Evolutionary conservation across 2,797 vertebrate species (phyloP).

Genomic region (Phaenicophaeus curvirostris): DNA sequence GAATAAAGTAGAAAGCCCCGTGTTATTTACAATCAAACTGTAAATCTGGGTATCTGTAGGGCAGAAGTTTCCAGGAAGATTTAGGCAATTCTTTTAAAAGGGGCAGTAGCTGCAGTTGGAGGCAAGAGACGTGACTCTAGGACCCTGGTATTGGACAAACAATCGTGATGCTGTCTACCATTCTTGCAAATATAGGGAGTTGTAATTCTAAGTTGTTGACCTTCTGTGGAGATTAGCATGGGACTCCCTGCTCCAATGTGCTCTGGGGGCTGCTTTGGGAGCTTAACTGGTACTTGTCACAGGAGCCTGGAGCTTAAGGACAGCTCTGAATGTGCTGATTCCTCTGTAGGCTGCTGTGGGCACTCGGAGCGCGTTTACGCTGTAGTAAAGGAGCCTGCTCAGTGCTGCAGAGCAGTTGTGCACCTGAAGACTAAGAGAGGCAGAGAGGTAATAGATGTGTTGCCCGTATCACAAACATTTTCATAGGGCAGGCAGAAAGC

Average conservation of each 20-base stretch:
- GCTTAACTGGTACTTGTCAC: neutral
- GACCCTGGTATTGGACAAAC: neutral
- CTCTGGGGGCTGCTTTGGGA: neutral
- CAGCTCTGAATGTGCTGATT: neutral
- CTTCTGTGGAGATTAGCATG: neutral
- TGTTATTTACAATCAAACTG: neutral
- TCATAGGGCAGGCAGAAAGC: neutral
- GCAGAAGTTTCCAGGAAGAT: neutral
- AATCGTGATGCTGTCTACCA: accelerated
- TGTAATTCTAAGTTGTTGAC: neutral
- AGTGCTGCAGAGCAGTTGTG: neutral
- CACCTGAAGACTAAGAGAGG: neutral
- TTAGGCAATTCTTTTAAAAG: neutral
- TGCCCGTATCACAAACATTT: neutral
- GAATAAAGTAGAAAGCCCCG: neutral
- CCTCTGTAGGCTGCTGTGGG: neutral
- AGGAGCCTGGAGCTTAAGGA: accelerated
- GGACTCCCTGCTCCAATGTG: neutral
- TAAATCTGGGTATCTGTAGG: neutral
- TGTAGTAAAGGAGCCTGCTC: neutral
- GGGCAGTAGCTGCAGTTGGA: neutral
- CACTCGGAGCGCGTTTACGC: accelerated
- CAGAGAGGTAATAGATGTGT: neutral
- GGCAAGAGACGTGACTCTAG: neutral
- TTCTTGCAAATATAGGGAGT: neutral